A percentile compares a stretch with the other conserved stretches of the same genome.
Evolutionary conservation across 2,888 invertebrate genomes (phyloP).

Genomic region (Leucophora obtusa): DNA sequence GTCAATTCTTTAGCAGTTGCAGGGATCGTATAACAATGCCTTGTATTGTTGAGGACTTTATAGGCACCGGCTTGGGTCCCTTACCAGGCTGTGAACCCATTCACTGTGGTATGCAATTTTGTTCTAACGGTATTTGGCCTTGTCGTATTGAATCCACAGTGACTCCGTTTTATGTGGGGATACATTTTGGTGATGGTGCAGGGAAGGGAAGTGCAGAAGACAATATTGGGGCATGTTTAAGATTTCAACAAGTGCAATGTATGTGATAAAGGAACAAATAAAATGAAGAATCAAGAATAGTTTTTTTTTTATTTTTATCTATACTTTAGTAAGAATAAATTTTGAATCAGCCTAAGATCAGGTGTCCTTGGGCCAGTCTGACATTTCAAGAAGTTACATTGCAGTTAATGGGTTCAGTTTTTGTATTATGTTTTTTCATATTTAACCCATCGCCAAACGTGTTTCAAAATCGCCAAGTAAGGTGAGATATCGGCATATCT

Average conservation of each 20-base stretch:
- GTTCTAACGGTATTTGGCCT: constrained; percentile 79
- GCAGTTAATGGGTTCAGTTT: too few relatives aligned
- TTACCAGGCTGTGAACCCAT: constrained; percentile 84
- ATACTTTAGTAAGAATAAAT: too few relatives aligned
- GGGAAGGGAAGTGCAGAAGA: constrained; percentile 87
- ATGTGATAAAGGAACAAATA: constrained; percentile 72
- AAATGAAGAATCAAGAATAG: too few relatives aligned
- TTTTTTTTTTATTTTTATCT: too few relatives aligned
- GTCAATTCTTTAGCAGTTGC: constrained; percentile 80
- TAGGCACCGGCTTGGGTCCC: constrained; percentile 80
- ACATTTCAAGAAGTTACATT: too few relatives aligned
- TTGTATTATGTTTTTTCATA: too few relatives aligned
- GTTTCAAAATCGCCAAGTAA: too few relatives aligned
- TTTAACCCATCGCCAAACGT: too few relatives aligned
- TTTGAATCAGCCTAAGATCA: too few relatives aligned
- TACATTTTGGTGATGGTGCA: constrained; percentile 86
- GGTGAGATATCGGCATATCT: too few relatives aligned
- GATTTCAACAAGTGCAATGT: constrained; percentile 86
- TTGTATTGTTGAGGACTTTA: constrained; percentile 90
- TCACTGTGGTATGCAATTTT: constrained; percentile 88
- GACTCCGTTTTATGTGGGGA: constrained; percentile 87
- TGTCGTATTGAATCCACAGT: constrained; percentile 86
- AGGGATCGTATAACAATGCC: constrained; percentile 88
- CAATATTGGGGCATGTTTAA: constrained; percentile 89
- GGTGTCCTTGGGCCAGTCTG: too few relatives aligned